Conservation (phyloP, 2,797 vertebrate species). For the Tenualosa ilisha region DNA sequence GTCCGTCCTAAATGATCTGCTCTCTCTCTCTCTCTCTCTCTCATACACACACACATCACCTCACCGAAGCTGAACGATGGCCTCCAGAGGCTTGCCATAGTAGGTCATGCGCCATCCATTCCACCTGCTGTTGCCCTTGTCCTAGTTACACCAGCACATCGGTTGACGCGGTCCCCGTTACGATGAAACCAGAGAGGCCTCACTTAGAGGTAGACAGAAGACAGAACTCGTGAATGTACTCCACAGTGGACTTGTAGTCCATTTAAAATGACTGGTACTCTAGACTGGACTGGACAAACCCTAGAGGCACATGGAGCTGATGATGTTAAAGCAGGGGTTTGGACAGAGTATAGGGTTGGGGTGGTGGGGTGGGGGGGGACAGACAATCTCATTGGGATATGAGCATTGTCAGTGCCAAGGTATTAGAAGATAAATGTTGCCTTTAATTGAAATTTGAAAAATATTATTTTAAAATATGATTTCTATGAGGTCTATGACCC, state of each 20-base stretch:
- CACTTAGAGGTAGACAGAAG: neutral
- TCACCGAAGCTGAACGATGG: neutral
- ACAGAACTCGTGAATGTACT: neutral
- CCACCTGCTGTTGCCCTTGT: constrained; percentile 1
- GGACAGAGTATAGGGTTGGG: neutral
- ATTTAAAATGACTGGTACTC: neutral
- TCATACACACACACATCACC: neutral
- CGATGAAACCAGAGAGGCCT: neutral
- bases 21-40: constrained; percentile 18
- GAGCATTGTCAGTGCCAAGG: constrained; percentile 38
- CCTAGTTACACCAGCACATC: neutral
- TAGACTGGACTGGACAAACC: neutral
- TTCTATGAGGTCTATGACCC: neutral
- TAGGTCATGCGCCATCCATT: neutral
- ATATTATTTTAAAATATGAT: neutral
- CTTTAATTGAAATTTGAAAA: constrained; percentile 13
- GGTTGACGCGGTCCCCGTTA: neutral
- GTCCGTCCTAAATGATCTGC: constrained; percentile 62
- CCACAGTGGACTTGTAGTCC: neutral
- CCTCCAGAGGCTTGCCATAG: neutral
- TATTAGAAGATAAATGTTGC: constrained; percentile 47
- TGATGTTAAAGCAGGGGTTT: neutral
- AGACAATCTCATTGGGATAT: constrained; percentile 7
- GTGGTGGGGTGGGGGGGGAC: neutral
- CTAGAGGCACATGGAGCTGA: neutral